phyloP scores from a whole-genome alignment of 2,113 vertebrate genomes.

The Phoxinus phoxinus region DNA sequence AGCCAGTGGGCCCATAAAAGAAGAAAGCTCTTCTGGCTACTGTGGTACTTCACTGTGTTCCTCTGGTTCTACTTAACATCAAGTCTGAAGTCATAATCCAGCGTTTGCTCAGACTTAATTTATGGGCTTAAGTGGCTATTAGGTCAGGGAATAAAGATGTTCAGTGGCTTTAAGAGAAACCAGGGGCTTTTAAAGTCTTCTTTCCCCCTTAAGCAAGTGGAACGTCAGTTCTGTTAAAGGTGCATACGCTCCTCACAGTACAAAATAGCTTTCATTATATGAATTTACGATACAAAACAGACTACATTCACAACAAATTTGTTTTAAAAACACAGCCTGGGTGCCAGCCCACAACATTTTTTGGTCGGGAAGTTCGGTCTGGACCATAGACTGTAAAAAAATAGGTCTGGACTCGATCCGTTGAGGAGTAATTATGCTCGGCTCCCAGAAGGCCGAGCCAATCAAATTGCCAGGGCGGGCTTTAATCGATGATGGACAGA shows the following conservation, averaged over 20 bases:
- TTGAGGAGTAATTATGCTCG: too few species aligned
- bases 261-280: not conserved
- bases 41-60: conserved; percentile 16
- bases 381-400: too few species aligned
- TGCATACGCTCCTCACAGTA: not conserved
- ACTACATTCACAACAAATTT: not conserved
- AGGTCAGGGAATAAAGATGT: conserved; percentile 15
- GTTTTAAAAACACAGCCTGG: too few species aligned
- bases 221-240: not conserved
- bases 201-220: not conserved
- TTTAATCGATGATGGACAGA: too few species aligned
- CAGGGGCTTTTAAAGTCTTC: conserved; percentile 13
- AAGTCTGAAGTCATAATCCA: conserved; percentile 6
- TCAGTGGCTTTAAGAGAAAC: conserved; percentile 27
- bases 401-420: too few species aligned
- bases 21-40: conserved; percentile 21
- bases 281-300: not conserved
- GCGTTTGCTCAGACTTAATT: conserved; percentile 5
- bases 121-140: conserved; percentile 36
- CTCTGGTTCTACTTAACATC: not conserved
- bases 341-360: too few species aligned
- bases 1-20: conserved; percentile 13
- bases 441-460: too few species aligned
- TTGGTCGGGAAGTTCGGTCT: too few species aligned
- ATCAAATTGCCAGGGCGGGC: too few species aligned